Conservation (phyloP, 2,888 invertebrate species). For the Charanyca ferruginea region DNA sequence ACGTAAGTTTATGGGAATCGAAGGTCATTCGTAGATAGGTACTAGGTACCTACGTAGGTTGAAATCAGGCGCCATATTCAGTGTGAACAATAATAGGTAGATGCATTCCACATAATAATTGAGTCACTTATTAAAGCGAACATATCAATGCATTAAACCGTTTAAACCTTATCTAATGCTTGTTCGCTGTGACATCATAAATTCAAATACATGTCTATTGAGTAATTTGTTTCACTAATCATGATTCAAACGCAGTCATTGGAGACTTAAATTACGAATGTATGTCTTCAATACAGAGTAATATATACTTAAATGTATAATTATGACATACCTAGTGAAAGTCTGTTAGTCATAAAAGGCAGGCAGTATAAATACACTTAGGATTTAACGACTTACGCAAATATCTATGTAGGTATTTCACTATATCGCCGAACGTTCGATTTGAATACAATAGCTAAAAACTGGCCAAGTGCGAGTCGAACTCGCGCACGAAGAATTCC, state of each 20-base stretch:
- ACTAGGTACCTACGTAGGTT: slow-evolving; percentile 21
- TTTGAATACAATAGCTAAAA: not conserved
- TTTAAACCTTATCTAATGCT: not conserved
- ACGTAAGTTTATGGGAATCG: slow-evolving; percentile 4
- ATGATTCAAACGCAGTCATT: slow-evolving; percentile 14
- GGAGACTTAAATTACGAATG: slow-evolving; percentile 15
- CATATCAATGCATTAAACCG: too few relatives aligned
- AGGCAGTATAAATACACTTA: slow-evolving; percentile 23
- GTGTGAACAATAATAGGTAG: slow-evolving; percentile 12
- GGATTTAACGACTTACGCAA: slow-evolving; percentile 26
- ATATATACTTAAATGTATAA: slow-evolving; percentile 7
- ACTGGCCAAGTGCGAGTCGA: too few relatives aligned
- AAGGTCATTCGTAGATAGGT: slow-evolving; percentile 20
- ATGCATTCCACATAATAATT: slow-evolving; percentile 22
- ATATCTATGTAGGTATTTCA: not conserved
- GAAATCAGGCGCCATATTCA: not conserved
- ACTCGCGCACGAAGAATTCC: too few relatives aligned
- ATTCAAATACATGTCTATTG: slow-evolving; percentile 1
- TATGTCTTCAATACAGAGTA: slow-evolving; percentile 10
- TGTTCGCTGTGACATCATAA: slow-evolving; percentile 1
- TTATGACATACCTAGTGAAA: too few relatives aligned
- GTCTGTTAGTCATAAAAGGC: slow-evolving; percentile 1
- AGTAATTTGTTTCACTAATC: slow-evolving; percentile 13
- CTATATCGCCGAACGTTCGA: slow-evolving; percentile 1
- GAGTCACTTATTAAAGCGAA: not conserved